Evolutionary conservation across 2,113 vertebrate genomes (phyloP).

Genomic region (Phodopus roborovskii): DNA sequence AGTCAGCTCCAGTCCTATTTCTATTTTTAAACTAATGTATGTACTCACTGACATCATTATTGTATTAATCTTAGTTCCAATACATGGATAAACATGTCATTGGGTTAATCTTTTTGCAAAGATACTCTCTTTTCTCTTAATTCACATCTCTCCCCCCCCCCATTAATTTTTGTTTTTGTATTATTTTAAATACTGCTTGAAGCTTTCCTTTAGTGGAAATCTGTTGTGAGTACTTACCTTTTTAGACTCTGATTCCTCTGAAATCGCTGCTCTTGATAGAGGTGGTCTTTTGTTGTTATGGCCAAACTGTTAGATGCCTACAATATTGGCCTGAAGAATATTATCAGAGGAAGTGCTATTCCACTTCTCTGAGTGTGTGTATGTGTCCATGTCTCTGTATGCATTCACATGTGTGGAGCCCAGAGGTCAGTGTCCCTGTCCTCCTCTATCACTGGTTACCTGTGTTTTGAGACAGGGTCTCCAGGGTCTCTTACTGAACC

Average conservation of each 20-base stretch:
- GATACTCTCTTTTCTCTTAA: conserved; percentile 19
- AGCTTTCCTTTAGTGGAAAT: conserved; percentile 23
- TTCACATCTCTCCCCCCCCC: neutral
- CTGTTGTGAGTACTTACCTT: neutral
- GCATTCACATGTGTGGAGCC: neutral
- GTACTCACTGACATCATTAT: neutral
- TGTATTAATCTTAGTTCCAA: conserved; percentile 38
- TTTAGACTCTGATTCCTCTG: neutral
- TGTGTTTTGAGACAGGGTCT: neutral
- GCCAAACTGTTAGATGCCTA: neutral
- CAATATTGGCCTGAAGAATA: neutral
- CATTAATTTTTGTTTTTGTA: neutral
- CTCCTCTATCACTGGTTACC: neutral
- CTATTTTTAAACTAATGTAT: conserved; percentile 59
- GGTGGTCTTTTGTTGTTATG: neutral
- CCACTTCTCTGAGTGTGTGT: neutral
- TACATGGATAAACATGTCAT: conserved; percentile 50
- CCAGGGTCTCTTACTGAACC: neutral
- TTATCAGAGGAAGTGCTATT: neutral
- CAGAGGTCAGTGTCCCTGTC: neutral
- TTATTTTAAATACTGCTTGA: conserved; percentile 15
- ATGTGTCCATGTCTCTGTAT: neutral
- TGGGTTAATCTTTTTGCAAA: conserved; percentile 46
- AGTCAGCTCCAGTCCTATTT: conserved; percentile 23
- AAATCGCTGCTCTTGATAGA: neutral